Conservation (phyloP, 53 echinoderm and acorn worm genomes). For the Luidia sarsii region DNA sequence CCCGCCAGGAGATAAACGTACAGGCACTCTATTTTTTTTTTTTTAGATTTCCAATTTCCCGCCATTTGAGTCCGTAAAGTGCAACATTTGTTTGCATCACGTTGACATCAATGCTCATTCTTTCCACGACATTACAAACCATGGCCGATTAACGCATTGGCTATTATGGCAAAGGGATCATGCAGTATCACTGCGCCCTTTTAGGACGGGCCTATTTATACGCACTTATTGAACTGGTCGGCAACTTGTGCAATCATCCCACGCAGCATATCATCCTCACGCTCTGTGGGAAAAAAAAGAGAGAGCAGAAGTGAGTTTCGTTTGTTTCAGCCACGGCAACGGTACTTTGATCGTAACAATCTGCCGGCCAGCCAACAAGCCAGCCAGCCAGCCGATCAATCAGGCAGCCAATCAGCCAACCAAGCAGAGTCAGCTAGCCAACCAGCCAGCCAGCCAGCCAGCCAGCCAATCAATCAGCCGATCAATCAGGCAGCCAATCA, state of each 20-base stretch:
- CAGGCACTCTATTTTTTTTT: no score
- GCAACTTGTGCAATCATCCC: constrained; percentile 90
- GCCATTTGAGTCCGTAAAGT: not conserved
- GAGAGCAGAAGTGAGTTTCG: no score
- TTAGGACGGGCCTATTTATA: not conserved
- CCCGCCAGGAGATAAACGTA: no score
- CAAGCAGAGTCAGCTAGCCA: no score
- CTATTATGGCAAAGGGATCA: not conserved
- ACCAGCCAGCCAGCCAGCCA: no score
- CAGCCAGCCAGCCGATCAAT: no score
- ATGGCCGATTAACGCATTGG: not conserved
- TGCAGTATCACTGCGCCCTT: not conserved
- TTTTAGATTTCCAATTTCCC: not conserved
- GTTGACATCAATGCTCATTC: not conserved
- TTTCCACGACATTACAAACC: not conserved
- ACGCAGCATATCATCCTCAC: constrained; percentile 72
- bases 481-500: no score
- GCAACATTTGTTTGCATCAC: not conserved
- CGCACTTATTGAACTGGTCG: constrained; percentile 91
- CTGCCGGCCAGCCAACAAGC: no score
- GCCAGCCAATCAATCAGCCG: no score
- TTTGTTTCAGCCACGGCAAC: no score
- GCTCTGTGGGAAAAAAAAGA: constrained; percentile 35
- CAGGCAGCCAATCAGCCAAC: no score
- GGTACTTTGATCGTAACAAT: no score